Evolutionary conservation across 2,113 vertebrate genomes (phyloP).

Genomic region (Mastomys natalensis): DNA sequence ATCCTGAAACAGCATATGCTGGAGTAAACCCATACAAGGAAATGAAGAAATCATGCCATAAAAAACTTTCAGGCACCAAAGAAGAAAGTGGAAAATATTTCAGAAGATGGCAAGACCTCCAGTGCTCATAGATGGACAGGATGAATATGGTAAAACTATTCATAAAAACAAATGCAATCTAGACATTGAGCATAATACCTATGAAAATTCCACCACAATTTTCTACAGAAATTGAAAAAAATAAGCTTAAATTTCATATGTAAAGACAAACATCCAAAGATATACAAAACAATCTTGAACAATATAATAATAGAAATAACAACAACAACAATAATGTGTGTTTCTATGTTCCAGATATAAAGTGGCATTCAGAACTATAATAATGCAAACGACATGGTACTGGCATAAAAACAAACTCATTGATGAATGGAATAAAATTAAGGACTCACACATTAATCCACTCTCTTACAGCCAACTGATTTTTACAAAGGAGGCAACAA

Average conservation of each 20-base stretch:
- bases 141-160: background rate
- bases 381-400: no score
- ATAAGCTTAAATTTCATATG: background rate
- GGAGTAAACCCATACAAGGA: background rate
- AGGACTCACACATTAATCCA: no score
- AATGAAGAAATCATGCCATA: background rate
- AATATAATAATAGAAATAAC: background rate
- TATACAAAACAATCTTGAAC: background rate
- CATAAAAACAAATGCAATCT: background rate
- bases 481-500: no score
- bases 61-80: background rate
- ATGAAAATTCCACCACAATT: background rate
- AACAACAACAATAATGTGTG: no score
- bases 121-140: background rate
- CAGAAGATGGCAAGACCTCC: background rate
- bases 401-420: no score
- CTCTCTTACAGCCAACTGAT: no score
- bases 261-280: background rate
- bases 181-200: background rate
- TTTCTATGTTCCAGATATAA: no score
- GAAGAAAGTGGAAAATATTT: background rate
- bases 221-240: background rate
- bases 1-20: background rate
- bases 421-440: no score
- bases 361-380: no score